Base-by-base conservation (phyloP, 2,888 invertebrate species). In the Salticus scenicus region DNA sequence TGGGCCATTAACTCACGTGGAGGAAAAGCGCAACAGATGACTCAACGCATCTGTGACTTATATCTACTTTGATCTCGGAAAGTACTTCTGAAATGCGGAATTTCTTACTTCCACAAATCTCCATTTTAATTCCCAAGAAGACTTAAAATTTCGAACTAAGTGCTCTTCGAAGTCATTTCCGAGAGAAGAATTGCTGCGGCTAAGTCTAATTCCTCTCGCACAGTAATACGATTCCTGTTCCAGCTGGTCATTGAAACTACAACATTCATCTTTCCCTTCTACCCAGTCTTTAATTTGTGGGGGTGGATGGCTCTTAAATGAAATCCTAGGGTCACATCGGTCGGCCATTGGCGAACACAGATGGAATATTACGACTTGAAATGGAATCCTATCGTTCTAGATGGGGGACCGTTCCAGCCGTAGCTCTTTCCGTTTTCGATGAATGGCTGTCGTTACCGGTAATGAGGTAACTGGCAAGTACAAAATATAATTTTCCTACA, bases 321-420 rank as follows among this genome's bases (percentile, higher is more conserved):
- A 33, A 77, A 77, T 77, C 57, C 33, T 24, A 57, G 47, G 79
- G 79, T 79, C 79, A 79, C 71, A 79, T 79, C 79, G 47, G 37
- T 69, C 57, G 57, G 69, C 33, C 70, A 77, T 77, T 70, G 77
- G 79, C 47, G 72, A 79, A 72, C 27, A 66, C 79, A 72, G 72
- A 79, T 79, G 72, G 72, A 79, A 79, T 79, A 79, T 79, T 79
- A 79, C 72, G 79, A 66, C 79, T 28, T 66, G 63, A 33, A 79
- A 79, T 79, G 79, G 79, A 64, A 17, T 57, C 67, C 57, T 24
- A 57, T 79, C 71, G 42, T 66, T 72, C 57, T n/a, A 24, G 57
- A 57, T 57, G 37, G 37, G 37, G 37, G 17, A 17, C 42, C 2
- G 17, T 10, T 17, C 17, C 7, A 31, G 64, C 7, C 5, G 0